Percentiles rank a stretch among this genome's conserved stretches.
phyloP scores from a whole-genome alignment of 2,797 vertebrate genomes.

The Anomalospiza imberbis region DNA sequence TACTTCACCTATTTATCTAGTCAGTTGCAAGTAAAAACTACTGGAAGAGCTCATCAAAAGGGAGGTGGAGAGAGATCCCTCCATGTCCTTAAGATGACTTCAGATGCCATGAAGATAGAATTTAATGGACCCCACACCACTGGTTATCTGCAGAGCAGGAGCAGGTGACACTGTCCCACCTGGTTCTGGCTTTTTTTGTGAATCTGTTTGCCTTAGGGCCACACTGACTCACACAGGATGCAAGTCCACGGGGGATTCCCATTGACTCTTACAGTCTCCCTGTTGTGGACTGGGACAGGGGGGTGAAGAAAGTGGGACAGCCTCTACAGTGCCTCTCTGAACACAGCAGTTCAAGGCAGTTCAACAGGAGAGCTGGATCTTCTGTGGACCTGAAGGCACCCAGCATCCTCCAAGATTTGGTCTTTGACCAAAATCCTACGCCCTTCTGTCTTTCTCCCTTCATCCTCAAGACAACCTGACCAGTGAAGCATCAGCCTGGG shows the following conservation, averaged over 20 bases:
- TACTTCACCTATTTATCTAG: background rate
- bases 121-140: background rate
- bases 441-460: background rate
- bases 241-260: background rate
- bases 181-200: background rate
- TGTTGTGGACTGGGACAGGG: too few species aligned
- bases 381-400: background rate
- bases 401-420: background rate
- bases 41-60: background rate
- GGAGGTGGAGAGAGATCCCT: background rate
- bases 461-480: background rate
- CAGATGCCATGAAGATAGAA: background rate
- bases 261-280: fast-evolving
- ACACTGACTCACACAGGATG: background rate
- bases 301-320: background rate
- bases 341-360: background rate
- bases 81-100: background rate
- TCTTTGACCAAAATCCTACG: background rate
- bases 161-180: background rate
- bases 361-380: background rate
- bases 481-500: background rate
- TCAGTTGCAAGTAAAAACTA: background rate
- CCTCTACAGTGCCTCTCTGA: background rate
- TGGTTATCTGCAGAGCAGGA: background rate
- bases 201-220: background rate